phyloP scores from a whole-genome alignment of 2,888 invertebrate species.

The Rapana venosa region DNA sequence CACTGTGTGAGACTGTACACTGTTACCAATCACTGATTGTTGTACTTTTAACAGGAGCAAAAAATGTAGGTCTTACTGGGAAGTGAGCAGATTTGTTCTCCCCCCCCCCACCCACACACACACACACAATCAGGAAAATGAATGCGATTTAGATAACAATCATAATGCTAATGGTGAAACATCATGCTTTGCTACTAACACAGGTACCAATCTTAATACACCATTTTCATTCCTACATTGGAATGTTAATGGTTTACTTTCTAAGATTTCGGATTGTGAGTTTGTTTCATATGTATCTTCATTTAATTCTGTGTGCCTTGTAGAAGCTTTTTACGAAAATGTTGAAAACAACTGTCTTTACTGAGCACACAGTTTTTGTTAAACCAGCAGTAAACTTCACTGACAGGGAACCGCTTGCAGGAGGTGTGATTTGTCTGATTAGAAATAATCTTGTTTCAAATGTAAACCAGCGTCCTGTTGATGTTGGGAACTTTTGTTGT shows the following conservation, averaged over 20 bases:
- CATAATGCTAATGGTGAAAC: neutral
- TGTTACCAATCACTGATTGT: too few species aligned
- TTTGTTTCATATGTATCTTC: neutral
- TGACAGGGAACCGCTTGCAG: neutral
- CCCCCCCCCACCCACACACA: too few species aligned
- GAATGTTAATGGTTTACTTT: conserved; percentile 14
- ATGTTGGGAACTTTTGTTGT: neutral
- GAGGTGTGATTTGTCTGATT: neutral
- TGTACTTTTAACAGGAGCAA: too few species aligned
- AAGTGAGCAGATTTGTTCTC: too few species aligned
- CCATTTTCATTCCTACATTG: conserved; percentile 3
- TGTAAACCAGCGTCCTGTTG: neutral
- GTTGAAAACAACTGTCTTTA: neutral
- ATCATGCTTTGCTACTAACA: neutral
- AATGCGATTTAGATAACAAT: too few species aligned
- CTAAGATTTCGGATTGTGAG: neutral
- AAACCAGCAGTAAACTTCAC: neutral
- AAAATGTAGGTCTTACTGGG: too few species aligned
- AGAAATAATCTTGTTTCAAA: neutral
- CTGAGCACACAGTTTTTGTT: neutral
- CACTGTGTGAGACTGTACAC: too few species aligned
- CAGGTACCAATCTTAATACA: neutral
- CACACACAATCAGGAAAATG: neutral
- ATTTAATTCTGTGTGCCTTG: conserved; percentile 13
- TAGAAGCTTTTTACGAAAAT: conserved; percentile 4